phyloP scores from a whole-genome alignment of 1,140 invertebrate genomes.

The Drosophila pallidifrons region DNA sequence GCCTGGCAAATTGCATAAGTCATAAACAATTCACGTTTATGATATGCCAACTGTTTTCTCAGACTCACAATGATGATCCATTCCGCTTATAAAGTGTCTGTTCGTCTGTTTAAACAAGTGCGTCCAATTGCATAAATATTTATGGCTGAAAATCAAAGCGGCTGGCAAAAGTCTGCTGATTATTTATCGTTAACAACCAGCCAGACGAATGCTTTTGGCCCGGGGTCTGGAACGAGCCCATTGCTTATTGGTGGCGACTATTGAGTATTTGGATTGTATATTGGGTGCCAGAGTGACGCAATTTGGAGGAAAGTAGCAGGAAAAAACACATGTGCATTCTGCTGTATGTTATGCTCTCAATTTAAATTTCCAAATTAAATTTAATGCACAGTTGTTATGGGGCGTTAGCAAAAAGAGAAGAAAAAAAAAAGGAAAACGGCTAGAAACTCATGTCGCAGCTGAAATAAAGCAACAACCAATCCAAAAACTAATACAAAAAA shows the following conservation, averaged over 20 bases:
- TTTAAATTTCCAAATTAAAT: slow-evolving; percentile 55
- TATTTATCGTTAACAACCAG: slow-evolving; percentile 66
- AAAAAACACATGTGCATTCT: slow-evolving; percentile 68
- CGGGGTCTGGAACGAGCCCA: slow-evolving; percentile 9
- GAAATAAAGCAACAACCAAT: neutral
- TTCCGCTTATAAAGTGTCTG: slow-evolving; percentile 46
- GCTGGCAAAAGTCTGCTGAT: slow-evolving; percentile 51
- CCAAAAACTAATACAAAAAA: neutral
- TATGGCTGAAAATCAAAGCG: slow-evolving; percentile 62
- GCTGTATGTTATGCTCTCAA: slow-evolving; percentile 38
- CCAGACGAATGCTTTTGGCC: slow-evolving; percentile 39
- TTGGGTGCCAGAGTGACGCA: slow-evolving; percentile 43
- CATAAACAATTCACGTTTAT: slow-evolving; percentile 55
- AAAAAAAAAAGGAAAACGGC: slow-evolving; percentile 14
- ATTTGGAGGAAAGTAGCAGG: slow-evolving; percentile 6
- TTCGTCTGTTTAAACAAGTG: slow-evolving; percentile 60
- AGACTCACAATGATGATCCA: neutral
- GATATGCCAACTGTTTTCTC: slow-evolving; percentile 22
- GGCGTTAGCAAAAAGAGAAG: slow-evolving; percentile 35
- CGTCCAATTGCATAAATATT: slow-evolving; percentile 79
- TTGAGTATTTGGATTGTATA: neutral
- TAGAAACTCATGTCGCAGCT: slow-evolving; percentile 12
- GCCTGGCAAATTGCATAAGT: slow-evolving; percentile 52
- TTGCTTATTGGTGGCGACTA: neutral
- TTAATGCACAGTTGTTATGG: slow-evolving; percentile 74